Conservation (phyloP, 2,113 vertebrate species). For the Spizaetus ornatus region DNA sequence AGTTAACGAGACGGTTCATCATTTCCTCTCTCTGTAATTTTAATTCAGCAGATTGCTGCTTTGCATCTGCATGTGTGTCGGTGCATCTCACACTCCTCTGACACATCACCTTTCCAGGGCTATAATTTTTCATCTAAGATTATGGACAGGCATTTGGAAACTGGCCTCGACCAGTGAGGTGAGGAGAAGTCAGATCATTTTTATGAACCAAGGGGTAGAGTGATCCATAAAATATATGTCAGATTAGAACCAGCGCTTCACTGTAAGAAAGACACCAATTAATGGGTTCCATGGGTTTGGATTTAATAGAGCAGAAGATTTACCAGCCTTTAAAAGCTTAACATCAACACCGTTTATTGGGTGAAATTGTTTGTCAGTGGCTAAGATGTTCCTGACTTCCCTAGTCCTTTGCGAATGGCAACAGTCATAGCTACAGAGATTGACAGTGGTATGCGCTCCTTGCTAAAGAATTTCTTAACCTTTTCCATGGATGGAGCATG, state of each 20-base stretch:
- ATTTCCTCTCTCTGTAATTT: slow-evolving; percentile 50
- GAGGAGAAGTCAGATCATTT: slow-evolving; percentile 48
- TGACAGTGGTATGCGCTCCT: background rate
- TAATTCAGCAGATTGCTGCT: slow-evolving; percentile 42
- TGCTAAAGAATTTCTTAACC: background rate
- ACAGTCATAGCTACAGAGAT: background rate
- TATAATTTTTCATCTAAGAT: slow-evolving; percentile 60
- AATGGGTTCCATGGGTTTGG: slow-evolving; percentile 54
- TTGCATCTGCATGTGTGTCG: background rate
- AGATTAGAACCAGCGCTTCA: slow-evolving; percentile 65
- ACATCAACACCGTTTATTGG: slow-evolving; percentile 22
- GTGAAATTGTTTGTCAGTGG: slow-evolving; percentile 60
- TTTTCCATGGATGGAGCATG: background rate
- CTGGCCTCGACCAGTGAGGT: background rate
- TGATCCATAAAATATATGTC: slow-evolving; percentile 60
- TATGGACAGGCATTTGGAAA: slow-evolving; percentile 56
- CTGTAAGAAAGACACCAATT: slow-evolving; percentile 72
- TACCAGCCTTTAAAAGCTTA: slow-evolving; percentile 73
- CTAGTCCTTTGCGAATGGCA: background rate
- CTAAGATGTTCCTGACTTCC: slow-evolving; percentile 10
- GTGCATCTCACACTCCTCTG: background rate
- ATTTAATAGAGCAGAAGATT: slow-evolving; percentile 76
- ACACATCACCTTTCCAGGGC: slow-evolving; percentile 53
- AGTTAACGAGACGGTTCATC: slow-evolving; percentile 20
- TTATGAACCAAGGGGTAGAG: slow-evolving; percentile 55